Base-by-base conservation (phyloP, 2,797 vertebrate species). In the Bradypodion ventrale region DNA sequence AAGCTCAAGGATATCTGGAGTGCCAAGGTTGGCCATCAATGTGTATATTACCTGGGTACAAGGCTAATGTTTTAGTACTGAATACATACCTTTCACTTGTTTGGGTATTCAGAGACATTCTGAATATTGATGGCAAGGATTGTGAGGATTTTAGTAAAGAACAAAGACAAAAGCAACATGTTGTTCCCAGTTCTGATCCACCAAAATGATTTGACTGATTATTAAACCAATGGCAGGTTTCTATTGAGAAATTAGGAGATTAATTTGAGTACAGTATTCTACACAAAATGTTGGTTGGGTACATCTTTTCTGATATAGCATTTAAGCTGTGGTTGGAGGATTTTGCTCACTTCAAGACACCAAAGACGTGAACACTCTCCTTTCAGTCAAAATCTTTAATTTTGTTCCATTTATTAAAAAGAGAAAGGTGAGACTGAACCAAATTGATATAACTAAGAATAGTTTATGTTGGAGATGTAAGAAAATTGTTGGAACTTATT, bases 381-480 rank as follows among this genome's bases (percentile, higher is more conserved):
- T 56, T 35, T 66, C 66, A 83, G 16, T 76, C 73, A 80, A 86
- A 85, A 84, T 63, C 40, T 88, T 94, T 93, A 87, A 94, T 94
- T 65, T 8, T 91, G 85, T 89, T 90, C 82, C 89, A 90, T 93
- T 25, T 92, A 32, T 52, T 68, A 83, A 76, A 83, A 76, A 44
- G 65, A 83, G 63, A 42, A 65, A 87, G 93, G 93, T n/a, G n/a
- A 75, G 32, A 77, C 66, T 76, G 59, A 42, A 77, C 1, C 37
- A 87, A 62, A 0, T 32, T 65, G 70, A n/a, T n/a, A n/a, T n/a
- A n/a, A n/a, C n/a, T n/a, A n/a, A n/a, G n/a, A n/a, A n/a, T n/a
- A n/a, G n/a, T n/a, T n/a, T n/a, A n/a, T n/a, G n/a, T n/a, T n/a
- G n/a, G n/a, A n/a, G n/a, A n/a, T n/a, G n/a, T n/a, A n/a, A n/a